Evolutionary conservation across 2,888 invertebrate genomes (phyloP).

Genomic region (Xiphydria camelus): DNA sequence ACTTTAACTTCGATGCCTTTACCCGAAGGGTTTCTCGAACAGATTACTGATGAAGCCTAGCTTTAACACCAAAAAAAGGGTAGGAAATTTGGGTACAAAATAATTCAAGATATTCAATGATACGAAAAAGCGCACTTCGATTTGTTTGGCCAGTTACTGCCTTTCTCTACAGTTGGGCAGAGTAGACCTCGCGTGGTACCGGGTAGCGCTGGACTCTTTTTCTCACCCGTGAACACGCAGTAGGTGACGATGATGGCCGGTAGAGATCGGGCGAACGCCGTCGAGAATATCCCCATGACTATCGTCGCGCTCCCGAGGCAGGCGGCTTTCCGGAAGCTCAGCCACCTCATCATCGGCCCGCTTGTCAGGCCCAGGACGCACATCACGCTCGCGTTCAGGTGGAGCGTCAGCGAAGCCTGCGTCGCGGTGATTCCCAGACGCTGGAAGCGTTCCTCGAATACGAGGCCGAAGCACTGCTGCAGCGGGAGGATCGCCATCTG

Average conservation of each 20-base stretch:
- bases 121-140: too few relatives aligned
- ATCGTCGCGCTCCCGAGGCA: constrained; percentile 53
- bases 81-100: too few relatives aligned
- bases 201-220: too few relatives aligned
- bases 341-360: constrained; percentile 57
- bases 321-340: constrained; percentile 54
- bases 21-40: too few relatives aligned
- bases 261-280: constrained; percentile 55
- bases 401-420: constrained; percentile 55
- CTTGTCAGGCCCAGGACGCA: constrained; percentile 57
- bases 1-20: too few relatives aligned
- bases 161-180: too few relatives aligned
- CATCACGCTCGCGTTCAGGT: constrained; percentile 55
- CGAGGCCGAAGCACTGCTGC: constrained; percentile 57
- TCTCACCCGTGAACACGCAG: constrained; percentile 42
- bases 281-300: constrained; percentile 54
- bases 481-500: constrained; percentile 54
- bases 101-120: too few relatives aligned
- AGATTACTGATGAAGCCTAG: too few relatives aligned
- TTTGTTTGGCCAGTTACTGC: too few relatives aligned
- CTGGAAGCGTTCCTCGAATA: constrained; percentile 53
- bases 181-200: too few relatives aligned
- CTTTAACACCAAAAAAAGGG: too few relatives aligned
- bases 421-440: constrained; percentile 51
- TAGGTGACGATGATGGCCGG: constrained; percentile 54